Percentiles rank a stretch among this genome's conserved stretches.
These are phyloP conservation scores for Myotis vivesi DNA, from an alignment of 2,797 vertebrate genomes.

Conservation along the genomic window DNA sequence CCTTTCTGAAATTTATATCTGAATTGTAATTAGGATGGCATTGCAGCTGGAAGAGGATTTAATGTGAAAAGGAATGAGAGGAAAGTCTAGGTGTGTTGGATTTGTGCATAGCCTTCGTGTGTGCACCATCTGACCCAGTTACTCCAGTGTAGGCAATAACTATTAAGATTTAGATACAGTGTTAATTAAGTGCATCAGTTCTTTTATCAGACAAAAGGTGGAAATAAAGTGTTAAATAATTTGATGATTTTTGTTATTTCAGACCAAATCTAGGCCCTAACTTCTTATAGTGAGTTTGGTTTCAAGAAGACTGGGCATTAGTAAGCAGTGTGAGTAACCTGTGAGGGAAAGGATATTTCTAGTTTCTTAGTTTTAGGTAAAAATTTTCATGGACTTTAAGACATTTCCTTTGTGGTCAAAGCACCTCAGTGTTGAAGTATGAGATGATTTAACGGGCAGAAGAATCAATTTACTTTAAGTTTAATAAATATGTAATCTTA, in stretches of 20 bases:
- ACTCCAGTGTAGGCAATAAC: background rate
- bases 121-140: background rate
- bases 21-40: background rate
- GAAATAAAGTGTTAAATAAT: constrained; percentile 5
- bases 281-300: background rate
- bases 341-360: background rate
- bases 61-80: background rate
- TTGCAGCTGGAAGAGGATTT: background rate
- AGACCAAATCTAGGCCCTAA: constrained; percentile 20
- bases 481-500: background rate
- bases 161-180: background rate
- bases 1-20: background rate
- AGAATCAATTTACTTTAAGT: background rate
- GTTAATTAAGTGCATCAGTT: background rate
- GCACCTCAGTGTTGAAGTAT: background rate
- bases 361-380: constrained; percentile 43
- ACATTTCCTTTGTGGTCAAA: background rate
- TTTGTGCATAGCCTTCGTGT: background rate
- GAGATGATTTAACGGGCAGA: constrained; percentile 40
- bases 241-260: background rate
- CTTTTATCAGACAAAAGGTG: background rate
- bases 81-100: background rate
- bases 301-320: constrained; percentile 13
- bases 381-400: constrained; percentile 36
- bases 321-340: background rate